Base-by-base conservation (phyloP, 2,113 vertebrate species). In the Apaloderma vittatum region DNA sequence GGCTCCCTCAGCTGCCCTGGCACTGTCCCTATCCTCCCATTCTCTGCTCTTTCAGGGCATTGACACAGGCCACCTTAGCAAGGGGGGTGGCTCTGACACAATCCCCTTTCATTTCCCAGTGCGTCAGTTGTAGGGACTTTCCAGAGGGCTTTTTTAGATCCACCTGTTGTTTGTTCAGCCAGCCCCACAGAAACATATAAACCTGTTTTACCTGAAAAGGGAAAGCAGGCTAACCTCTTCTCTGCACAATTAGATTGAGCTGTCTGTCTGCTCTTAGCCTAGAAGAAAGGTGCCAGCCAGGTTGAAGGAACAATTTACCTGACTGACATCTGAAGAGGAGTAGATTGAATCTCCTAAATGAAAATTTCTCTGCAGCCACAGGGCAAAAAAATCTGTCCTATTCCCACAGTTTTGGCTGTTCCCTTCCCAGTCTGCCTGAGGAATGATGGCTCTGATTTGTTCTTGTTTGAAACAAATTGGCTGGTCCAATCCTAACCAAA, bases 171-270 rank as follows among this genome's bases (percentile, higher is more conserved):
- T 94, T 93, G 75, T 74, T 95, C 85, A 88, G 43, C 52, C 75
- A 93, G 88, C 71, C 58, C 85, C 71, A 66, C 48, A 59, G 86
- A 95, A 88, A 90, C 46, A 49, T n/a, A 34, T 43, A 83, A 96
- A 97, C 91, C 77, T 94, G 94, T 91, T 96, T 79, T 84, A 79
- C 93, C 76, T 90, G 89, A 87, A 95, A 93, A 91, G 62, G 73
- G 66, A 91, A 94, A 91, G 65, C 61, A 81, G 62, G 24, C 49
- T 46, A 79, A 80, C 80, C 17, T 86, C 87, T n/a, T 86, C 87
- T n/a, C 71, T n/a, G 26, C 4, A 3, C 61, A 91, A 71, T 91
- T 91, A 93, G 32, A 89, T 67, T 78, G 83, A 92, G 82, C 55
- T 86, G 63, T 40, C 87, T 93, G 65, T 51, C 87, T 93, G 75